Percentiles rank a stretch among this genome's conserved stretches.
These are phyloP conservation scores for Eristalis tenax DNA, from an alignment of 2,888 invertebrate species.

Conservation along the genomic window DNA sequence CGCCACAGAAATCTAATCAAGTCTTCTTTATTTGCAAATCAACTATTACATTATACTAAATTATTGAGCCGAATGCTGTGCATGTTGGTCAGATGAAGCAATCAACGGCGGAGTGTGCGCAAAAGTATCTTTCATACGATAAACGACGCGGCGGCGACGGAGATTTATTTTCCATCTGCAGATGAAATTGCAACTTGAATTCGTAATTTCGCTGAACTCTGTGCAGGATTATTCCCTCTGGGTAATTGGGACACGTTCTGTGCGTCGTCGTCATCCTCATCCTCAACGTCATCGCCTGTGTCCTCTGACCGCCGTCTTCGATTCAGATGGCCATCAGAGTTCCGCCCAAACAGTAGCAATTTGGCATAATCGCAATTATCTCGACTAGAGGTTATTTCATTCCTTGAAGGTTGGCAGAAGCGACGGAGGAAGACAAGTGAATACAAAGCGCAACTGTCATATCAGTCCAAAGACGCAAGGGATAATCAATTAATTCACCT, in stretches of 20 bases:
- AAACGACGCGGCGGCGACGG: constrained; percentile 18
- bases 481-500: constrained; percentile 64
- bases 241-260: constrained; percentile 62
- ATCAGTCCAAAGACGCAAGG: constrained; percentile 49
- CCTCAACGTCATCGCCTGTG: background rate
- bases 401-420: background rate
- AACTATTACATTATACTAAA: constrained; percentile 64
- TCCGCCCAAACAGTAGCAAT: constrained; percentile 49
- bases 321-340: background rate
- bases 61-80: constrained; percentile 60
- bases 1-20: constrained; percentile 64
- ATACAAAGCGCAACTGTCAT: constrained; percentile 24
- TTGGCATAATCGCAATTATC: constrained; percentile 1
- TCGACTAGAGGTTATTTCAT: background rate
- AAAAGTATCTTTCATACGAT: constrained; percentile 38
- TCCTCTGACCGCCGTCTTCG: background rate
- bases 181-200: constrained; percentile 62
- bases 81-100: constrained; percentile 54
- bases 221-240: constrained; percentile 37
- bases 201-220: constrained; percentile 48
- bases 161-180: constrained; percentile 57
- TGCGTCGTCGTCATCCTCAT: constrained; percentile 26
- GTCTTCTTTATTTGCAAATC: constrained; percentile 62
- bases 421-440: background rate
- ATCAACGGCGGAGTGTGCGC: constrained; percentile 62